These are phyloP conservation scores for Limnephilus rhombicus DNA, from an alignment of 2,888 invertebrate species.

Conservation along the genomic window DNA sequence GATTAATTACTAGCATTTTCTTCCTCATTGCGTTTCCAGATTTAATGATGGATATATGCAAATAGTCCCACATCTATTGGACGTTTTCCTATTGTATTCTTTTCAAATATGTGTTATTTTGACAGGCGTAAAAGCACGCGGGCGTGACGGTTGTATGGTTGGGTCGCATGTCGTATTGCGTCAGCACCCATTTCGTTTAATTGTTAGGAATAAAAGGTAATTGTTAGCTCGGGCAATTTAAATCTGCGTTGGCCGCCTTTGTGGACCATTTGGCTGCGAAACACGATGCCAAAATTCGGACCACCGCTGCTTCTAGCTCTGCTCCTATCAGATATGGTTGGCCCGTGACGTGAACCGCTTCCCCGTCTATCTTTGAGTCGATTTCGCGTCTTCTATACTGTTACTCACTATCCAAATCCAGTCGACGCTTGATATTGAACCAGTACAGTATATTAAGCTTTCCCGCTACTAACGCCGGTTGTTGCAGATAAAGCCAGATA, in stretches of 20 bases:
- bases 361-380: slow-evolving; percentile 38
- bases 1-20: neutral
- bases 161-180: slow-evolving; percentile 46
- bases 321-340: slow-evolving; percentile 23
- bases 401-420: slow-evolving; percentile 33
- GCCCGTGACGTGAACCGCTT: slow-evolving; percentile 35
- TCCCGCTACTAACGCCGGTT: slow-evolving; percentile 13
- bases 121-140: slow-evolving; percentile 12
- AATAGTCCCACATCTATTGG: neutral
- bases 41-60: neutral
- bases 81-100: slow-evolving; percentile 3
- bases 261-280: slow-evolving; percentile 31
- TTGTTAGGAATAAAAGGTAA: slow-evolving; percentile 52
- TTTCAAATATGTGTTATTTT: slow-evolving; percentile 8
- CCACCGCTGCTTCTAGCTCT: neutral
- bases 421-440: slow-evolving; percentile 50
- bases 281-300: slow-evolving; percentile 42
- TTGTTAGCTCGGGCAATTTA: slow-evolving; percentile 48
- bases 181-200: slow-evolving; percentile 42
- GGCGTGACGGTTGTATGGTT: slow-evolving; percentile 28
- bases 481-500: slow-evolving; percentile 22
- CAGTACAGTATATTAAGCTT: neutral
- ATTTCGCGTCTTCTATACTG: slow-evolving; percentile 30
- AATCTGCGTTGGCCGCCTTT: slow-evolving; percentile 21
- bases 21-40: neutral